phyloP scores from a whole-genome alignment of 2,797 vertebrate genomes.

The Dromococcyx pavoninus region DNA sequence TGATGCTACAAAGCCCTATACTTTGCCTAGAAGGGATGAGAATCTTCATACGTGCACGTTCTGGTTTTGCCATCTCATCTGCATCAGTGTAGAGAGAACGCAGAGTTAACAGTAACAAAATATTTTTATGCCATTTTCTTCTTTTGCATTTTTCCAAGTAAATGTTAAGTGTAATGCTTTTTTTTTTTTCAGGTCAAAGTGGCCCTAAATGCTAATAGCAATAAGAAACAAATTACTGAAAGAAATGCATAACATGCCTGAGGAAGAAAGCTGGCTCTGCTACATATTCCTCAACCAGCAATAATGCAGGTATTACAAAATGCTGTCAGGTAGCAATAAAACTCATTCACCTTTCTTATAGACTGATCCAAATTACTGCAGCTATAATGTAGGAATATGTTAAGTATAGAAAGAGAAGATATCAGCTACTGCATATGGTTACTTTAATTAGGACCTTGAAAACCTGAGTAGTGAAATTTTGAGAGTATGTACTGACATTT shows the following conservation, averaged over 20 bases:
- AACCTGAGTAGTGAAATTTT: slow-evolving; percentile 27
- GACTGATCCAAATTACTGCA: background rate
- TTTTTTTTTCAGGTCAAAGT: background rate
- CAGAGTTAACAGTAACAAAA: background rate
- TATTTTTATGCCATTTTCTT: background rate
- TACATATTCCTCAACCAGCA: background rate
- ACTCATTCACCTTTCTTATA: background rate
- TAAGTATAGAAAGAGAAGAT: background rate
- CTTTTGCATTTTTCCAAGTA: background rate
- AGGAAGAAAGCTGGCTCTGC: background rate
- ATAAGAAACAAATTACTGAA: background rate
- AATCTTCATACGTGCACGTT: rapidly evolving
- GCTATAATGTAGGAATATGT: background rate
- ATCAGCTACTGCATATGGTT: background rate
- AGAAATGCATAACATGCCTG: background rate
- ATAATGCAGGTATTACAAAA: background rate
- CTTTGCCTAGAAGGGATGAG: background rate
- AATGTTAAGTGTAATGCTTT: background rate
- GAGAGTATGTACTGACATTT: slow-evolving; percentile 36
- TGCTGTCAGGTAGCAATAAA: background rate
- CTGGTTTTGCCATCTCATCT: background rate
- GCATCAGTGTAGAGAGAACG: background rate
- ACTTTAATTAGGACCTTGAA: slow-evolving; percentile 34
- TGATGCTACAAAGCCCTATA: background rate
- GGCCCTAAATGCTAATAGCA: background rate